Percentiles rank a stretch among this genome's conserved stretches.
phyloP scores from a whole-genome alignment of 1,140 invertebrate genomes.

The Drosophila azteca region DNA sequence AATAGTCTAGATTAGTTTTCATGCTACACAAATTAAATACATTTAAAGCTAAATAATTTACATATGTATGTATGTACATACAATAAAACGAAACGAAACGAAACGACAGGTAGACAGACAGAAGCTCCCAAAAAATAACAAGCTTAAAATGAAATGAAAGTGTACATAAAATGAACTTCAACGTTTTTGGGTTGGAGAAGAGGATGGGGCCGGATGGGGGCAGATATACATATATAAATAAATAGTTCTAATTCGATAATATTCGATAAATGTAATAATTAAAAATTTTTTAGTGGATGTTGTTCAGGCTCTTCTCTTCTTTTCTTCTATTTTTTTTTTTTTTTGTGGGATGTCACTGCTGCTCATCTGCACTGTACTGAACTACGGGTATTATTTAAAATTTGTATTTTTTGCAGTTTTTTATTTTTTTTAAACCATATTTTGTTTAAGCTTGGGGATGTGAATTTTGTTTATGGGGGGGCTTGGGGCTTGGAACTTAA shows the following conservation, averaged over 20 bases:
- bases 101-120: slow-evolving; percentile 10
- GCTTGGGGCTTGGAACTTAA: too few relatives aligned
- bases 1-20: slow-evolving; percentile 25
- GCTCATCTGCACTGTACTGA: slow-evolving; percentile 70
- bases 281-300: slow-evolving; percentile 47
- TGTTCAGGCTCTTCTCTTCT: slow-evolving; percentile 44
- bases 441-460: slow-evolving; percentile 2
- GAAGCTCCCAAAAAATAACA: slow-evolving; percentile 42
- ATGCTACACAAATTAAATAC: slow-evolving; percentile 31
- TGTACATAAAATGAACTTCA: slow-evolving; percentile 38
- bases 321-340: background rate
- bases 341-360: slow-evolving; percentile 67
- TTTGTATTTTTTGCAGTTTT: slow-evolving; percentile 30
- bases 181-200: slow-evolving; percentile 20
- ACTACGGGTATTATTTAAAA: slow-evolving; percentile 24
- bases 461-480: background rate
- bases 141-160: slow-evolving; percentile 45
- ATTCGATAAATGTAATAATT: slow-evolving; percentile 36
- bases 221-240: slow-evolving; percentile 45
- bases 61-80: slow-evolving; percentile 6
- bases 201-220: background rate
- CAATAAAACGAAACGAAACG: slow-evolving; percentile 18
- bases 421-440: slow-evolving; percentile 24
- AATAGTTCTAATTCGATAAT: slow-evolving; percentile 11
- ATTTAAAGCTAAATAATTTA: slow-evolving; percentile 32